Evolutionary conservation across 2,113 vertebrate species (phyloP), one percentile per base, ranked within the genome.

Genomic region (Equus przewalskii): DNA sequence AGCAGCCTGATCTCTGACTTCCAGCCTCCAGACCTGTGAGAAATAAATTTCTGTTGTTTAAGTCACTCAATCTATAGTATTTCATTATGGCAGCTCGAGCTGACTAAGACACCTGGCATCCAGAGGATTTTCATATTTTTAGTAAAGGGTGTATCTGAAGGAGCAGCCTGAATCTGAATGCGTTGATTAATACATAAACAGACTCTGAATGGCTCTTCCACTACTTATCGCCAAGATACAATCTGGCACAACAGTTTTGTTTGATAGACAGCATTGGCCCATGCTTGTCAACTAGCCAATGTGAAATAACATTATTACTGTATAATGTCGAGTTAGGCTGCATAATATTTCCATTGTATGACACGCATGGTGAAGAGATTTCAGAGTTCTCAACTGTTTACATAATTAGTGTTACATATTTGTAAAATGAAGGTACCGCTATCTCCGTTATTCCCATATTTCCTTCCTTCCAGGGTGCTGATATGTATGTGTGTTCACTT

Each of bases 191-290:
- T 98, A 98, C 94, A 95, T 97, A 98, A 98, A 98, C 97, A 98
- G 98, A 98, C 98, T 98, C 96, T 33, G 64, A 98, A 97, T 98
- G 98, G 95, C 96, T 98, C 92, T 98, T 98, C 96, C 96, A 97
- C 97, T 97, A 95, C 97, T 98, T 97, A 98, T 98, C 89, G 21
- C 97, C 98, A 98, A 98, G 98, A 98, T 96, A 98, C 97, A 98
- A 98, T 98, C 98, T 99, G 98, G 98, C 98, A 98, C 98, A 98
- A 98, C 97, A 98, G 98, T 98, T 99, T 98, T 98, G 97, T 98
- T 98, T 98, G 98, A 99, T 93, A 98, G 98, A 99, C 98, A 98
- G 98, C 96, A 94, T 96, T 98, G 98, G 98, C 98, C 98, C 98
- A 36, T 93, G 97, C 98, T 98, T 98, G 98, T 98, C 98, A 98